These are phyloP conservation scores for Podarcis cretensis DNA, from an alignment of 2,113 vertebrate species.

Conservation along the genomic window DNA sequence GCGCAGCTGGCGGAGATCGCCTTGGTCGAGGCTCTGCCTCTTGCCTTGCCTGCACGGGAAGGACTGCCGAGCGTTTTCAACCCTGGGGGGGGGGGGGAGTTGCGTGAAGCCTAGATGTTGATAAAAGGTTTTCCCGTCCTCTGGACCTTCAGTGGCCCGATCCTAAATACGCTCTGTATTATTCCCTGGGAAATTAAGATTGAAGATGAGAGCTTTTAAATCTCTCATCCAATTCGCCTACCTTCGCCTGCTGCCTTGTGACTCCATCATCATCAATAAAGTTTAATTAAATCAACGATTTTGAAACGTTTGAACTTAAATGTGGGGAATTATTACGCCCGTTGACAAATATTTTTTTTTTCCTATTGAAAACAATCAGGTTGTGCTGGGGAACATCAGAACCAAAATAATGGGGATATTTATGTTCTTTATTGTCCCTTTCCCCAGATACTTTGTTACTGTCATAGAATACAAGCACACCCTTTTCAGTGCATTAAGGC, in stretches of 20 bases:
- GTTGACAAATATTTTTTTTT: neutral
- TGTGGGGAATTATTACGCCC: neutral
- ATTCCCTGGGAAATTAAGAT: neutral
- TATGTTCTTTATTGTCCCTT: no score
- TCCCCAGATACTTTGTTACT: neutral
- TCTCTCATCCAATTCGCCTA: no score
- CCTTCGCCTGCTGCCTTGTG: neutral
- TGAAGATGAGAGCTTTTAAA: no score
- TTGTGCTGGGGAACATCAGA: neutral
- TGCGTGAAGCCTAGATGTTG: rapidly evolving
- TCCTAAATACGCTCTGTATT: neutral
- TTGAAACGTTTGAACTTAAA: neutral
- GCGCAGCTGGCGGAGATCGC: neutral
- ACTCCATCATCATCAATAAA: neutral
- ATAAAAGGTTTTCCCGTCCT: no score
- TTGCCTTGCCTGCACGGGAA: neutral
- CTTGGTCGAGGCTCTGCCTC: neutral
- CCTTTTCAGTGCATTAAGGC: no score
- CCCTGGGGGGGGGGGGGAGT: neutral
- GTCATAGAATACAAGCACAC: neutral
- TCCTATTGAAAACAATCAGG: neutral
- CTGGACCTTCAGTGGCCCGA: neutral
- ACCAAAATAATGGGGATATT: neutral
- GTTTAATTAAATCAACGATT: neutral
- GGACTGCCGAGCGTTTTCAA: neutral